Conservation (phyloP, 2,888 invertebrate species). For the Tetanocera ferruginea region DNA sequence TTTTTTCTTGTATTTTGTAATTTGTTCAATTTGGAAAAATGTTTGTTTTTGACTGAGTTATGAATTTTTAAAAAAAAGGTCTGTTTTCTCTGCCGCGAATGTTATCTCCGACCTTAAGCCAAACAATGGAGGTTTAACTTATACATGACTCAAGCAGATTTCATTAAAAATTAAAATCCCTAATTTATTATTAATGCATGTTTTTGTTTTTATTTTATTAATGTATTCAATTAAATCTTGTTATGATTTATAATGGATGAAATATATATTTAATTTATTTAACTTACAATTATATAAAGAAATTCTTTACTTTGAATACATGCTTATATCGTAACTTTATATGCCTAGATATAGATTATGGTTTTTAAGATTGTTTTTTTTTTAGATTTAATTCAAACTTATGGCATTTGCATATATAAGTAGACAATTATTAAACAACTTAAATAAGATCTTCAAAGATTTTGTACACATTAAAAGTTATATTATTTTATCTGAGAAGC, state of each 20-base stretch:
- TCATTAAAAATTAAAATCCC: neutral
- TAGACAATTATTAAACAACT: neutral
- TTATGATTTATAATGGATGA: neutral
- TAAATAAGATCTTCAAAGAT: neutral
- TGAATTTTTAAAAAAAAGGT: too few species aligned
- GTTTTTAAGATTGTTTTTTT: neutral
- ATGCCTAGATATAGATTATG: neutral
- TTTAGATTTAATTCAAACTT: neutral
- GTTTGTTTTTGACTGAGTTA: too few species aligned
- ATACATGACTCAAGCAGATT: too few species aligned
- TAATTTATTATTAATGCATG: neutral
- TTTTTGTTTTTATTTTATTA: neutral
- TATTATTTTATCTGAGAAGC: neutral
- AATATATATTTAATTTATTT: slow-evolving; percentile 4
- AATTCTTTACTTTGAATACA: neutral
- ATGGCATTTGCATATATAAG: neutral
- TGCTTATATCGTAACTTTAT: neutral
- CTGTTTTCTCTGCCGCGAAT: too few species aligned
- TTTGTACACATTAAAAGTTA: slow-evolving; percentile 2
- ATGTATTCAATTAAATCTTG: neutral
- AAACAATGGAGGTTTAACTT: too few species aligned
- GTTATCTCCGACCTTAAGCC: too few species aligned
- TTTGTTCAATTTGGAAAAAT: too few species aligned
- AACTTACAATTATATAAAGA: slow-evolving; percentile 21
- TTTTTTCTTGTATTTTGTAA: too few species aligned